phyloP scores from a whole-genome alignment of 2,797 vertebrate genomes.

The Gymnothorax reevesii region DNA sequence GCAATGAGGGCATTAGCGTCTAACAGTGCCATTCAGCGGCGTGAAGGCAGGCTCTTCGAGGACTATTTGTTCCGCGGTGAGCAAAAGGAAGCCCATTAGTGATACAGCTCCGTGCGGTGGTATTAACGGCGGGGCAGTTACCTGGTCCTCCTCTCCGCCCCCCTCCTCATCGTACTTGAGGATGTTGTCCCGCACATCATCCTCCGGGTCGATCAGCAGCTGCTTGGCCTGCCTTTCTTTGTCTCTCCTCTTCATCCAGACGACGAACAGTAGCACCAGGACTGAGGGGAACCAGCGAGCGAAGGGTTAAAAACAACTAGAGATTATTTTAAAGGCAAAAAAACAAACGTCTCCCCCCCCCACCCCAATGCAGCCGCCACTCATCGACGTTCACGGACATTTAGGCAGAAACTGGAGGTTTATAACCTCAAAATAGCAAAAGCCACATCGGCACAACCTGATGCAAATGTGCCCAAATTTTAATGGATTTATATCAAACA shows the following conservation, averaged over 20 bases:
- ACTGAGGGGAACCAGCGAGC: conserved; percentile 64
- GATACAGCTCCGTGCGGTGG: conserved; percentile 40
- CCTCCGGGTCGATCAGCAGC: conserved; percentile 94
- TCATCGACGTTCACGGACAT: too few relatives aligned
- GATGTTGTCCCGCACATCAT: conserved; percentile 96
- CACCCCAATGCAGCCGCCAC: too few relatives aligned
- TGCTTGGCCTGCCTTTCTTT: conserved; percentile 95
- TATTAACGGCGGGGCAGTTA: conserved; percentile 45
- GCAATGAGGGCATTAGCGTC: conserved; percentile 28
- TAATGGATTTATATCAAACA: too few relatives aligned
- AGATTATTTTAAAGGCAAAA: too few relatives aligned
- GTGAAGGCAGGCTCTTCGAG: conserved; percentile 61
- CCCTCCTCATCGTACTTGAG: conserved; percentile 98
- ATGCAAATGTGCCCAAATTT: too few relatives aligned
- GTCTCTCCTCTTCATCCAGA: conserved; percentile 97
- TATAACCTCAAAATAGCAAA: too few relatives aligned
- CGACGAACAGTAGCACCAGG: conserved; percentile 91
- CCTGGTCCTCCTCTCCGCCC: conserved; percentile 99
- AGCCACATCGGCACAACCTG: too few relatives aligned
- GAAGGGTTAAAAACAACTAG: neutral
- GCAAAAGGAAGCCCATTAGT: conserved; percentile 54
- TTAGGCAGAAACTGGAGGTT: too few relatives aligned
- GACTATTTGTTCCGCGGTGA: too few relatives aligned
- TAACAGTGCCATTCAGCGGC: conserved; percentile 37
- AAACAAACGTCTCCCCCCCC: too few relatives aligned